These are phyloP conservation scores for Drosophila saltans DNA, from an alignment of 1,140 invertebrate species.

Conservation along the genomic window DNA sequence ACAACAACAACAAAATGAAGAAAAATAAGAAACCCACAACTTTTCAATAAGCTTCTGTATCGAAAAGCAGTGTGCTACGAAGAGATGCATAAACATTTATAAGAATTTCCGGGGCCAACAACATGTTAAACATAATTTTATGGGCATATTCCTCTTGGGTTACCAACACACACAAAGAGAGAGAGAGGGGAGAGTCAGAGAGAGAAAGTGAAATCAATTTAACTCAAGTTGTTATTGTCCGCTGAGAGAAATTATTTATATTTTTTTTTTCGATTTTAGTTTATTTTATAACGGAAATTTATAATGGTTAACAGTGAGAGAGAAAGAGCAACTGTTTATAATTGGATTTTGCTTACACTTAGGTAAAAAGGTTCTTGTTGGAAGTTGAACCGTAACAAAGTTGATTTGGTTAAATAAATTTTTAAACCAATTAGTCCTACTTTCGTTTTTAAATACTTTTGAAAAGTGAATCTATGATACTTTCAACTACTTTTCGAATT, in stretches of 20 bases:
- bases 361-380: neutral
- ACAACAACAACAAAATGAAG: too few relatives aligned
- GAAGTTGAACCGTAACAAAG: too few relatives aligned
- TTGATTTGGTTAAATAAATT: too few relatives aligned
- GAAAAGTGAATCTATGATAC: too few relatives aligned
- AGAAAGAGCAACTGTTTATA: neutral
- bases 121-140: conserved; percentile 70
- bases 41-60: conserved; percentile 71
- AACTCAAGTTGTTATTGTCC: conserved; percentile 11
- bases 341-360: neutral
- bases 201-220: conserved; percentile 50
- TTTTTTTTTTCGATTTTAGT: conserved; percentile 25
- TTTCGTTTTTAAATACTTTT: too few relatives aligned
- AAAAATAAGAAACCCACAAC: conserved; percentile 32
- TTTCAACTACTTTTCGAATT: too few relatives aligned
- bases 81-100: conserved; percentile 74
- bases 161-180: neutral
- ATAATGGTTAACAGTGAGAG: neutral
- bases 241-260: conserved; percentile 35
- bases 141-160: conserved; percentile 29
- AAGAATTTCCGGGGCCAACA: conserved; percentile 58
- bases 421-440: too few relatives aligned
- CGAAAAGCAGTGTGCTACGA: conserved; percentile 45
- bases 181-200: too few relatives aligned
- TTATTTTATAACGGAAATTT: neutral